Conservation (phyloP, 53 echinoderm and acorn worm species). For the Crossaster papposus region DNA sequence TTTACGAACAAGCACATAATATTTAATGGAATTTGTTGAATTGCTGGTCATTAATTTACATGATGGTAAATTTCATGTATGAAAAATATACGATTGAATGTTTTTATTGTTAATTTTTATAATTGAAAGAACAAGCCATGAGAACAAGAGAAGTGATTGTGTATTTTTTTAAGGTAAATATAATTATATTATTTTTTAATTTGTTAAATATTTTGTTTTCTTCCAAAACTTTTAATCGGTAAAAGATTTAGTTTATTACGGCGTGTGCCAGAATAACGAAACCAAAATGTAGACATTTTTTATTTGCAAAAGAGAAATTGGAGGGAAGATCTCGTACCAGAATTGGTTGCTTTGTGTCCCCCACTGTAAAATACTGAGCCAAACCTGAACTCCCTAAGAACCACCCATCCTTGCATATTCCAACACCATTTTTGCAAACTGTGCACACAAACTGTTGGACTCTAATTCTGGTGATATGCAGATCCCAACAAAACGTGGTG, state of each 20-base stretch:
- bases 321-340: too few relatives aligned
- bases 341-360: background rate
- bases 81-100: background rate
- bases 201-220: background rate
- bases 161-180: constrained; percentile 3
- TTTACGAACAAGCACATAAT: background rate
- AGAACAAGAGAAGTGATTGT: background rate
- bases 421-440: too few relatives aligned
- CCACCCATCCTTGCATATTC: too few relatives aligned
- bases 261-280: background rate
- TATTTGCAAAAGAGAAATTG: background rate
- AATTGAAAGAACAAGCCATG: background rate
- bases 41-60: background rate
- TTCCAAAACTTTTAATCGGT: background rate
- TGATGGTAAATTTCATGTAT: background rate
- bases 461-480: too few relatives aligned
- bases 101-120: background rate
- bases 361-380: too few relatives aligned
- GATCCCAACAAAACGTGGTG: too few relatives aligned
- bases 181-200: background rate
- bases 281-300: too few relatives aligned
- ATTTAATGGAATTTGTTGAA: too few relatives aligned
- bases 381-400: too few relatives aligned
- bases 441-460: too few relatives aligned
- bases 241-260: background rate